Conservation (phyloP, 2,797 vertebrate species). For the Cetoscarus ocellatus region DNA sequence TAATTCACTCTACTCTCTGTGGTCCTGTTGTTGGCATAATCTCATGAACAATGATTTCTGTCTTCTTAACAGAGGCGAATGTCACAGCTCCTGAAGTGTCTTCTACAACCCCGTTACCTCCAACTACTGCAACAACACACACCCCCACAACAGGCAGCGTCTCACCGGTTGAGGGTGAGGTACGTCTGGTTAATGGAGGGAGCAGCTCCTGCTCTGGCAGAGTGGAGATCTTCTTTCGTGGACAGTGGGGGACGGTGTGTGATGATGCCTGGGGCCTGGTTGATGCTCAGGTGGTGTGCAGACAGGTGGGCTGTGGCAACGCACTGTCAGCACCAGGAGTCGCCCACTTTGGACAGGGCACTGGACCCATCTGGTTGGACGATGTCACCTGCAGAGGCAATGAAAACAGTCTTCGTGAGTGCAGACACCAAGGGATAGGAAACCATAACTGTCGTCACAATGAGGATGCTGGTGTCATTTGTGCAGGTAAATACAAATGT, state of each 20-base stretch:
- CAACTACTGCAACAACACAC: neutral
- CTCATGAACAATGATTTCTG: no score
- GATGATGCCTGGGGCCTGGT: constrained; percentile 55
- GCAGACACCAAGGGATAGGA: constrained; percentile 52
- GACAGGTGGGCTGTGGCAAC: constrained; percentile 70
- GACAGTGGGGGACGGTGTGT: constrained; percentile 75
- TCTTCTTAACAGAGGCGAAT: no score
- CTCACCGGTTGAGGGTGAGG: constrained; percentile 29
- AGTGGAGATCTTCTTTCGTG: constrained; percentile 68
- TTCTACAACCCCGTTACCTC: no score
- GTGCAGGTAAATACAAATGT: constrained; percentile 48
- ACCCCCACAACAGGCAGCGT: constrained; percentile 1
- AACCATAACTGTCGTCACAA: constrained; percentile 57
- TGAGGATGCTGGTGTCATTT: constrained; percentile 71
- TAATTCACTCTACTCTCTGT: no score
- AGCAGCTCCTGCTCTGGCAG: constrained; percentile 64
- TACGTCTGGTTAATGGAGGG: constrained; percentile 55
- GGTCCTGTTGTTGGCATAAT: no score
- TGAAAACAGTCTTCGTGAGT: constrained; percentile 52
- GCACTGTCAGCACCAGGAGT: constrained; percentile 21
- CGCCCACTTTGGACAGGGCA: constrained; percentile 59
- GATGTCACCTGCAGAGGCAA: constrained; percentile 51
- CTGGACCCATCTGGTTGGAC: constrained; percentile 67
- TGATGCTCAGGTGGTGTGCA: constrained; percentile 69
- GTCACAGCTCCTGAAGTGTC: no score